Evolutionary conservation across 2,113 vertebrate genomes (phyloP).

Genomic region (Sceloporus tristichus): DNA sequence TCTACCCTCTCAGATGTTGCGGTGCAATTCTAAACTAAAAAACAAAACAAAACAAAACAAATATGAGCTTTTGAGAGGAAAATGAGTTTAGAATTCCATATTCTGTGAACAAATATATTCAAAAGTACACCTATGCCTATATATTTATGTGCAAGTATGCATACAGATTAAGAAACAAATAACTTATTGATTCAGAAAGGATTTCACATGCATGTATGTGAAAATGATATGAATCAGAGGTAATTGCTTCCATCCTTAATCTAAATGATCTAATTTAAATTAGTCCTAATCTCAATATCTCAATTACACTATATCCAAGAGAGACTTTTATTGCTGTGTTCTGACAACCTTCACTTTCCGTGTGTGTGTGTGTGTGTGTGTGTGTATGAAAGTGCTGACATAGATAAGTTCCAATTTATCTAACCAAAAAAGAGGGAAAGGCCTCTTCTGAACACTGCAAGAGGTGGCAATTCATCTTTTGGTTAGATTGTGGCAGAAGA

Average conservation of each 20-base stretch:
- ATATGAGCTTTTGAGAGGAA: not conserved
- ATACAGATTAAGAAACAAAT: no score
- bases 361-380: not conserved
- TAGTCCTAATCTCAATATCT: not conserved
- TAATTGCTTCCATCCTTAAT: not conserved
- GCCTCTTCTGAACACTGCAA: no score
- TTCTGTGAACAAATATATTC: not conserved
- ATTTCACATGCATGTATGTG: not conserved
- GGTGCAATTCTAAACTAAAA: not conserved
- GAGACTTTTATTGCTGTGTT: not conserved
- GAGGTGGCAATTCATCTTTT: no score
- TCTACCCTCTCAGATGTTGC: not conserved
- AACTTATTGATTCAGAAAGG: no score
- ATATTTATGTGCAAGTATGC: not conserved
- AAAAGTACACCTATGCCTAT: not conserved
- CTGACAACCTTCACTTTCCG: not conserved
- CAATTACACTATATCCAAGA: not conserved
- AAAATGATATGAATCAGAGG: not conserved
- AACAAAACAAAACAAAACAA: not conserved
- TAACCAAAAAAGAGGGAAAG: no score
- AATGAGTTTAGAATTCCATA: not conserved
- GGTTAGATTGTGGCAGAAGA: no score
- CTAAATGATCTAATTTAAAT: not conserved
- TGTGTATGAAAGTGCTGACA: no score
- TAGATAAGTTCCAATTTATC: no score